A percentile compares a stretch with the other conserved stretches of the same genome.
Evolutionary conservation across 2,888 invertebrate species (phyloP).

Genomic region (Nephrotoma flavescens): DNA sequence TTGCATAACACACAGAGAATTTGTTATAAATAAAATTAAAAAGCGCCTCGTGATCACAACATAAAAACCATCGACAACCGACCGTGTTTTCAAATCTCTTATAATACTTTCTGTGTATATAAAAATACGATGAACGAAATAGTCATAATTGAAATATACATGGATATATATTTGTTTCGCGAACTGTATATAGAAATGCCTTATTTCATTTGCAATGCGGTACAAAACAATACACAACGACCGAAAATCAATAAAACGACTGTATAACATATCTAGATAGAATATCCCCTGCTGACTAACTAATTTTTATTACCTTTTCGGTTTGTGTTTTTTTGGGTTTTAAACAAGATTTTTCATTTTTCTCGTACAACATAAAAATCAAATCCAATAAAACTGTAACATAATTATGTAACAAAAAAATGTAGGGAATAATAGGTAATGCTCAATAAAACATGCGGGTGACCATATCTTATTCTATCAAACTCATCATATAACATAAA

Average conservation of each 20-base stretch:
- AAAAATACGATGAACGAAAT: neutral
- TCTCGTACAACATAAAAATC: neutral
- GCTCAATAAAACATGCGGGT: neutral
- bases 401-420: neutral
- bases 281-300: neutral
- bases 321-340: neutral
- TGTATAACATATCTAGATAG: neutral
- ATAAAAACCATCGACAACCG: neutral
- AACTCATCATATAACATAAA: neutral
- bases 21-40: neutral
- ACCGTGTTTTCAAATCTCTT: neutral
- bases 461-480: neutral
- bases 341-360: neutral
- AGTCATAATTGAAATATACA: neutral
- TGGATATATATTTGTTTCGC: neutral
- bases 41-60: neutral
- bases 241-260: neutral
- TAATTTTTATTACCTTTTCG: neutral
- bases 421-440: neutral
- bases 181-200: neutral
- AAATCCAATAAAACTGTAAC: neutral
- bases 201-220: neutral
- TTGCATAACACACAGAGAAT: neutral
- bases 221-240: neutral
- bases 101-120: neutral